These are phyloP conservation scores for Ochropleura plecta DNA, from an alignment of 2,888 invertebrate genomes.

Conservation along the genomic window DNA sequence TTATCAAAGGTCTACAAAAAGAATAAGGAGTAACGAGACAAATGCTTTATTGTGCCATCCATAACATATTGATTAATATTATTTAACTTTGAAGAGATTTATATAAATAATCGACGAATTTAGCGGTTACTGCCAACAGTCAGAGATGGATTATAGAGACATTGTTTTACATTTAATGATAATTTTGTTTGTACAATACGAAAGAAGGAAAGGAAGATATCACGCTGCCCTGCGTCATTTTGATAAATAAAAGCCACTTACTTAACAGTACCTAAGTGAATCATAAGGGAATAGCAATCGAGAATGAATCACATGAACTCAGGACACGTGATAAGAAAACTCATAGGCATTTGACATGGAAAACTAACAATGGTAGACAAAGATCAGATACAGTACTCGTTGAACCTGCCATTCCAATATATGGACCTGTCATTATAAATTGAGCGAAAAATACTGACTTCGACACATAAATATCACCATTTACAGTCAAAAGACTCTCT, in stretches of 20 bases:
- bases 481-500: neutral
- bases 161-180: neutral
- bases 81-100: neutral
- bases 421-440: neutral
- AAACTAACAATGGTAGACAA: constrained; percentile 29
- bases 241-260: constrained; percentile 27
- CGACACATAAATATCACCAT: neutral
- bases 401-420: neutral
- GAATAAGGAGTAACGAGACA: neutral
- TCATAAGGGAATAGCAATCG: constrained; percentile 43
- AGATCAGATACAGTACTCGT: neutral
- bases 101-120: neutral
- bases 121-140: neutral
- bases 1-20: constrained; percentile 44
- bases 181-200: neutral
- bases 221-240: neutral
- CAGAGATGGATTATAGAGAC: neutral
- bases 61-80: constrained; percentile 26
- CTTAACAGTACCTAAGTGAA: constrained; percentile 34
- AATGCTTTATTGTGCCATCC: constrained; percentile 10
- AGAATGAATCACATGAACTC: constrained; percentile 45
- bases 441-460: neutral
- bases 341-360: constrained; percentile 2
- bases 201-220: neutral
- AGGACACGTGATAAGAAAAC: constrained; percentile 41